phyloP scores from a whole-genome alignment of 2,113 vertebrate genomes.

The Ophiodon elongatus region DNA sequence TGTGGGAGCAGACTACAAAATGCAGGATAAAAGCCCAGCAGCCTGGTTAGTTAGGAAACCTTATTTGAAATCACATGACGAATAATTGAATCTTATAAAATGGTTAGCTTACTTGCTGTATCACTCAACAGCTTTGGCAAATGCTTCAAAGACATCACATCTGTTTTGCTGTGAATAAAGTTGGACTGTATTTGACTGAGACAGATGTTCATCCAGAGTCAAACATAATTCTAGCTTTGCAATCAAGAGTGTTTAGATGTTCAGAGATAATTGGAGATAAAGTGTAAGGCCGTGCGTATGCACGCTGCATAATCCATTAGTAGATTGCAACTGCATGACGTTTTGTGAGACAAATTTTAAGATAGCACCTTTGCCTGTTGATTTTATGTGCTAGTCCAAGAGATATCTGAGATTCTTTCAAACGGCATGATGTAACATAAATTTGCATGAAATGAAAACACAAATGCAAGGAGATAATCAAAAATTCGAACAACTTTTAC shows the following conservation, averaged over 20 bases:
- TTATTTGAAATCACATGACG: not conserved
- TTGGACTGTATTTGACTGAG: conserved; percentile 18
- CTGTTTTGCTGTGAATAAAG: conserved; percentile 9
- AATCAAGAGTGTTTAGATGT: conserved; percentile 25
- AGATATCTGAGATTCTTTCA: not conserved
- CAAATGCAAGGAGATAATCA: not conserved
- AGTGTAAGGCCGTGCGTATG: not conserved
- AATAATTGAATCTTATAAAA: not conserved
- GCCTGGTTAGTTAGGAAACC: not conserved
- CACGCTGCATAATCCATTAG: not conserved
- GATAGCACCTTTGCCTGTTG: not conserved
- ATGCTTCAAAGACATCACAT: conserved; percentile 17
- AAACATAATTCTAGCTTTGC: conserved; percentile 4
- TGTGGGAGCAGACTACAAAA: not conserved
- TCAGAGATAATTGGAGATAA: conserved; percentile 28
- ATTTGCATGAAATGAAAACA: not conserved
- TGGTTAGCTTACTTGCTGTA: not conserved
- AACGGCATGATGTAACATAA: not conserved
- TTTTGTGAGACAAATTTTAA: not conserved
- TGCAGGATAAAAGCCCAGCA: not conserved
- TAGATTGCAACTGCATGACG: not conserved
- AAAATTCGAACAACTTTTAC: not conserved
- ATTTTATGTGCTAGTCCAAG: not conserved
- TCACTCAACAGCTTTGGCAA: not conserved
- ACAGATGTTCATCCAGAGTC: conserved; percentile 29